Evolutionary conservation across 2,113 vertebrate species (phyloP), one percentile per base, ranked within the genome.

Genomic region (Apistogramma diplotaenia): DNA sequence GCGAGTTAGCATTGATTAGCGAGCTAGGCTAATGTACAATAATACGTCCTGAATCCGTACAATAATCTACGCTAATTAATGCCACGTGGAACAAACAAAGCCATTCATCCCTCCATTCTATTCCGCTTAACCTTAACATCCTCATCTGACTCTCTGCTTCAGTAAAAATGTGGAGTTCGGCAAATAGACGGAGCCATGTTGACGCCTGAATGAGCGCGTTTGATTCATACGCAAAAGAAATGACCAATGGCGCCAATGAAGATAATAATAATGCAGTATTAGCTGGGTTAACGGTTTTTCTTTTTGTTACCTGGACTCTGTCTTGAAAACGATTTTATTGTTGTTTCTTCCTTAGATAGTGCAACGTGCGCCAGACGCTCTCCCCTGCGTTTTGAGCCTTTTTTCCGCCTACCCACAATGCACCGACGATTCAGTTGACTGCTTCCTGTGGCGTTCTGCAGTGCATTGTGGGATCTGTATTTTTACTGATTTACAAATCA

Each of bases 331-430:
- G 0, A 1, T 10, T 31, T 82, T 70, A 11, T 81, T 54, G 4
- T 59, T 57, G 23, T 56, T 87, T 59, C 53, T 35, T 74, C 23
- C 25, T 23, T 3, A 18, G 2, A 53, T 2, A 56, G 15, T 15
- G 60, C 91, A 93, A 93, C 93, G 91, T 94, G 93, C 85, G 15
- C 1, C 23, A 7, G 83, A 78, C 86, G 88, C 4, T 83, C 56
- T 75, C 5, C 6, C 29, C 9, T 35, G 16, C 12, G 35, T 79
- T 88, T 85, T 85, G 84, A 88, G 87, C 83, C 81, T 76, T 93
- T 82, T 90, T 93, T 93, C 91, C 93, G 89, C 67, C 55, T 93
- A 81, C 92, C 93, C 93, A 93, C 81, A 93, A 94, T 92, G 88
- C 92, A 18, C 56, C 79, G 10, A 1, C 0, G 10, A 57, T 16